These are phyloP conservation scores for Dipodomys merriami DNA, from an alignment of 2,113 vertebrate genomes.

Conservation along the genomic window DNA sequence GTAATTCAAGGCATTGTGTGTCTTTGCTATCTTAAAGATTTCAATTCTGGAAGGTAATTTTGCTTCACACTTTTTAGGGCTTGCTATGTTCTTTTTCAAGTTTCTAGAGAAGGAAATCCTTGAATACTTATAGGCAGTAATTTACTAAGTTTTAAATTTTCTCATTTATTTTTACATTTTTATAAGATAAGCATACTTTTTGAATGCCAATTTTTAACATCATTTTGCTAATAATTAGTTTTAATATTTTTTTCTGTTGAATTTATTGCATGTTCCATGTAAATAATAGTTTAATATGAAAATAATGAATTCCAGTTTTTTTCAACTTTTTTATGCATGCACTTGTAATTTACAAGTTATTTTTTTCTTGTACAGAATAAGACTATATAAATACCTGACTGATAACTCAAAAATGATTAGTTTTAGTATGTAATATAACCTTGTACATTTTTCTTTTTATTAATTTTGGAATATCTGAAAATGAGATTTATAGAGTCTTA, in stretches of 20 bases:
- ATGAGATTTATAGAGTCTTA: background rate
- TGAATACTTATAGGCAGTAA: background rate
- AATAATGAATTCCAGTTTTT: slow-evolving; percentile 5
- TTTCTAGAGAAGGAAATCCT: slow-evolving; percentile 30
- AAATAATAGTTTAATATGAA: background rate
- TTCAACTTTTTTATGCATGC: background rate
- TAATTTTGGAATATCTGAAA: background rate
- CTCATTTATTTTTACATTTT: slow-evolving; percentile 20
- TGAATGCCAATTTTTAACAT: background rate
- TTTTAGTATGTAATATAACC: background rate
- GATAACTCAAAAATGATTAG: background rate
- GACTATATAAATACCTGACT: background rate
- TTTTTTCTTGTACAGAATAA: background rate
- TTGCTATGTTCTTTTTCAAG: background rate
- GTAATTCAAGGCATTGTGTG: background rate
- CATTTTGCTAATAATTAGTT: background rate
- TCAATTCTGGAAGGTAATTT: background rate
- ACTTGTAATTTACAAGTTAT: slow-evolving; percentile 9
- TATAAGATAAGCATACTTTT: background rate
- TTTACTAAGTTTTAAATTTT: slow-evolving; percentile 26
- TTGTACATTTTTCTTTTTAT: background rate
- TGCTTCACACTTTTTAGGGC: background rate
- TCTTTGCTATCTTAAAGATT: slow-evolving; percentile 19
- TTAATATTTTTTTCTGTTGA: slow-evolving; percentile 40
- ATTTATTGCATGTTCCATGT: background rate